Conservation (phyloP, 2,113 vertebrate genomes). For the Larimichthys crocea region DNA sequence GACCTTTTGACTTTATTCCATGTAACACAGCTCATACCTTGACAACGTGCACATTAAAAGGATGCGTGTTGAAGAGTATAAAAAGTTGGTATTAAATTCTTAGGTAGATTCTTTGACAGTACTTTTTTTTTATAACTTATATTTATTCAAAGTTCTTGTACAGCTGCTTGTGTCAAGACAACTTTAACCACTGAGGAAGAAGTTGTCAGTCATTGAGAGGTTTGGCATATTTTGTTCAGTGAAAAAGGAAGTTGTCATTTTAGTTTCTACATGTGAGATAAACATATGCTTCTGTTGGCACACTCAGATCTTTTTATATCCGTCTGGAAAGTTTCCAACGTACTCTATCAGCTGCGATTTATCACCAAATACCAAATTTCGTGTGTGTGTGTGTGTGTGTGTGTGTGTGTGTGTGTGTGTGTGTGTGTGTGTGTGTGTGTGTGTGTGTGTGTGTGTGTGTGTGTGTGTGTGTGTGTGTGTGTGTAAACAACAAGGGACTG, state of each 20-base stretch:
- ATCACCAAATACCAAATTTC: neutral
- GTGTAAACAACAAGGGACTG: slow-evolving; percentile 10
- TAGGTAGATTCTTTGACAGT: neutral
- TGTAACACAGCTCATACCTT: slow-evolving; percentile 1
- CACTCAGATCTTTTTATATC: neutral
- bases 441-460: neutral
- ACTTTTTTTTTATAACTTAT: neutral
- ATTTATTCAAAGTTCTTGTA: neutral
- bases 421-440: neutral
- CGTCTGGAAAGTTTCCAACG: neutral
- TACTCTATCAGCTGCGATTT: no score
- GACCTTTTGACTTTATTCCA: slow-evolving; percentile 4
- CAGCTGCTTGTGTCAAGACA: neutral
- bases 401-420: neutral
- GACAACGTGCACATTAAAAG: neutral
- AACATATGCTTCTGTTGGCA: neutral
- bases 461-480: neutral
- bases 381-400: neutral
- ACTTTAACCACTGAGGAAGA: neutral
- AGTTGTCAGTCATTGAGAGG: neutral
- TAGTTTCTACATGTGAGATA: neutral
- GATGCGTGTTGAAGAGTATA: neutral
- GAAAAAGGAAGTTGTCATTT: neutral
- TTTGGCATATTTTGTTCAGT: neutral
- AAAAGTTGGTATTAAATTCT: neutral